phyloP scores from a whole-genome alignment of 2,113 vertebrate genomes.

The Misgurnus anguillicaudatus region DNA sequence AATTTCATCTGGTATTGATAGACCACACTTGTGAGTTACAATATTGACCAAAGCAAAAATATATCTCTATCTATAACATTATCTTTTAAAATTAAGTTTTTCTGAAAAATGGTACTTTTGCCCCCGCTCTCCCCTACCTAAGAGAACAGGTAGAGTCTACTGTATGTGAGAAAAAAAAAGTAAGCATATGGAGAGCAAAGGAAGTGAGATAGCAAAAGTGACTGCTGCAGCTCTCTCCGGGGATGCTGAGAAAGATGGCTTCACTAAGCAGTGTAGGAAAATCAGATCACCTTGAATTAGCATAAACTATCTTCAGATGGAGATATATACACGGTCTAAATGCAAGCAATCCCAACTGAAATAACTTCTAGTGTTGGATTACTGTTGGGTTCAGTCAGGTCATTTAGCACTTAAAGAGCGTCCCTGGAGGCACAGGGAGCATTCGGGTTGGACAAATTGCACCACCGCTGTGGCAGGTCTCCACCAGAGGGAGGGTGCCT shows the following conservation, averaged over 20 bases:
- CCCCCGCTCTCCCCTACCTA: too few species aligned
- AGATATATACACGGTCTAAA: conserved; percentile 61
- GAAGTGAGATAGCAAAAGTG: conserved; percentile 51
- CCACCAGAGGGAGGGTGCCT: conserved; percentile 56
- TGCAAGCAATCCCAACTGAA: conserved; percentile 66
- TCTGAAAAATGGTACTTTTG: too few species aligned
- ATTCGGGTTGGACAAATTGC: conserved; percentile 75
- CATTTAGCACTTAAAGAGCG: conserved; percentile 75
- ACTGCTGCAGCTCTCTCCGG: conserved; percentile 63
- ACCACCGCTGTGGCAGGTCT: conserved; percentile 67
- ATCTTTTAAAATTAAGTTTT: too few species aligned
- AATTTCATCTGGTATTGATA: too few species aligned
- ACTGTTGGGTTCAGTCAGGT: conserved; percentile 72
- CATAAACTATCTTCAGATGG: conserved; percentile 75
- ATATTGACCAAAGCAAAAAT: too few species aligned
- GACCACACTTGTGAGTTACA: too few species aligned
- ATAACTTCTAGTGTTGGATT: conserved; percentile 69
- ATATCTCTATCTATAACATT: too few species aligned
- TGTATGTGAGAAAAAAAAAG: too few species aligned
- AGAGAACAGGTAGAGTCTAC: too few species aligned
- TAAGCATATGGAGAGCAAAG: neutral
- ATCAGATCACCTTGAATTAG: conserved; percentile 78
- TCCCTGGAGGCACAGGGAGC: conserved; percentile 69
- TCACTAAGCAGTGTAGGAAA: conserved; percentile 69
- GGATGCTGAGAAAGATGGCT: conserved; percentile 57